Base-by-base conservation (phyloP, 2,797 vertebrate genomes). In the Jordanella pulchra region DNA sequence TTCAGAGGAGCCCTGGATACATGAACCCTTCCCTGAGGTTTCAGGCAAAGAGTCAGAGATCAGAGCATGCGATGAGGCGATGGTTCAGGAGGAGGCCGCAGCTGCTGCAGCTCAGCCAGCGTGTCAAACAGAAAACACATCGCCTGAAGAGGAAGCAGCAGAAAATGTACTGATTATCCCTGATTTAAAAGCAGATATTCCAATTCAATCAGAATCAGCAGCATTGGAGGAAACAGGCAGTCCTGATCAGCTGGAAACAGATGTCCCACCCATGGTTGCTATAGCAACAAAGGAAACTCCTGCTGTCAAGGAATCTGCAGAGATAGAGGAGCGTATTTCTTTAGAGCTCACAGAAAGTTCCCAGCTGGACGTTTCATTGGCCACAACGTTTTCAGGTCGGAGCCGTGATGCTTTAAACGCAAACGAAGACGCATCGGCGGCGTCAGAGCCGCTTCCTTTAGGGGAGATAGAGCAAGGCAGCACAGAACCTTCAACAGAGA, bases 291-390 rank as follows among this genome's bases (percentile, higher is more conserved):
- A 73, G 14, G 80, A 73, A 12, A 32, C 28, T 27, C 7, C 10
- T 25, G 54, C 63, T 4, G 6, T 15, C 1, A 48, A 63, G 3
- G 51, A 63, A 30, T 27, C 55, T 5, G 42, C 13, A 12, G 18
- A 67, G 7, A 71, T 67, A n/a, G 85, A 91, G 63, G 75, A 91
- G 75, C 81, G 89, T 15, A 81, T 91, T 53, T 80, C 72, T 67
- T 83, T 86, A 25, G 81, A 86, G 27, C 75, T 66, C 6, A 25
- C 73, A 45, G 63, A 75, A 48, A 54, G n/a, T 50, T 30, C 67
- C 18, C 39, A 7, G 10, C 7, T 47, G 30, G 74, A 80, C 15
- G 73, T 76, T 23, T 42, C 1, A 3, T 68, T 82, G 2, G 27
- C 14, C 7, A 67, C 65, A 9, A 58, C 67, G 4, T 27, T 47